A percentile compares a stretch with the other conserved stretches of the same genome.
Conservation (phyloP, 2,113 vertebrate genomes). For the Myxocyprinus asiaticus region DNA sequence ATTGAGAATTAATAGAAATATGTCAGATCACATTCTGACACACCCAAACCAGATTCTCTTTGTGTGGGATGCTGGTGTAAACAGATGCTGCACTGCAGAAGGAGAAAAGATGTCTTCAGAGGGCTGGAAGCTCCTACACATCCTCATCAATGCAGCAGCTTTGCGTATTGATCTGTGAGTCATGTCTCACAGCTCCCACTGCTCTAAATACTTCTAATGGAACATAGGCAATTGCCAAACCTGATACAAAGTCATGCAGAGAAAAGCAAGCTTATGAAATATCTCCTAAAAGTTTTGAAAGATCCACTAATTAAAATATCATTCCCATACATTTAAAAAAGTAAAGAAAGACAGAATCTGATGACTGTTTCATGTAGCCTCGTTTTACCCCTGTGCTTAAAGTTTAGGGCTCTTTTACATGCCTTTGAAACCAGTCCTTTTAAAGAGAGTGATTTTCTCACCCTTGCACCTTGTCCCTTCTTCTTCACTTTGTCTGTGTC, state of each 20-base stretch:
- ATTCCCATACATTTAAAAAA: background rate
- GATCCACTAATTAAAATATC: slow-evolving; percentile 34
- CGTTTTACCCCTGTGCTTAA: background rate
- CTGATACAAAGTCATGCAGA: slow-evolving; percentile 27
- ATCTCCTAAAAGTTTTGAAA: slow-evolving; percentile 13
- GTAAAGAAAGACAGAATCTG: background rate
- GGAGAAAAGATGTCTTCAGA: slow-evolving; percentile 35
- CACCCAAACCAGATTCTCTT: slow-evolving; percentile 5
- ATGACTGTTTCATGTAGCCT: slow-evolving; percentile 10
- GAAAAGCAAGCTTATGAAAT: slow-evolving; percentile 7
- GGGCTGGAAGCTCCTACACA: slow-evolving; percentile 35
- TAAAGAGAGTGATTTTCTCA: slow-evolving; percentile 3
- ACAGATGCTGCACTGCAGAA: slow-evolving; percentile 17
- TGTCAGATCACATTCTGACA: slow-evolving; percentile 18
- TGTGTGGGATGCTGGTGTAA: slow-evolving; percentile 36
- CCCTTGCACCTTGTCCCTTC: background rate
- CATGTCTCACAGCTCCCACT: slow-evolving; percentile 34
- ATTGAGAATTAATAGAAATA: slow-evolving; percentile 29
- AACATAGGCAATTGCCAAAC: slow-evolving; percentile 31
- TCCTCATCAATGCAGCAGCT: slow-evolving; percentile 33
- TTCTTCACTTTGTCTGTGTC: background rate
- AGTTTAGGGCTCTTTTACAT: background rate
- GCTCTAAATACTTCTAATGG: slow-evolving; percentile 40
- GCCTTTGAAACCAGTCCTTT: background rate
- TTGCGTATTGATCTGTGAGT: slow-evolving; percentile 52